Percentiles rank a stretch among this genome's conserved stretches.
Evolutionary conservation across 1,140 invertebrate species (phyloP).

Genomic region (Hycleus phaleratus): DNA sequence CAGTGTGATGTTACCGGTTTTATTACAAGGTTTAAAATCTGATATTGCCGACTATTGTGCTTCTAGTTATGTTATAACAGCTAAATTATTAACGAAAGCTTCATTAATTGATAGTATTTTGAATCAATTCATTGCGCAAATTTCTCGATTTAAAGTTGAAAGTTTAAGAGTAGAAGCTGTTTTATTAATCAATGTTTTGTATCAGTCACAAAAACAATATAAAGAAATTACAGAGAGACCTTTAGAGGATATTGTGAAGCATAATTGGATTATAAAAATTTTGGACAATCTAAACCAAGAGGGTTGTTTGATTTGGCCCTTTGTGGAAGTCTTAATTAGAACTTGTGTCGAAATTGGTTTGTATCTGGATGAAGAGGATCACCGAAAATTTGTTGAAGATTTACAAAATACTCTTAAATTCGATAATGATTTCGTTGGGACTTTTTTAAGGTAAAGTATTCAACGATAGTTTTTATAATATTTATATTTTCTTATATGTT

Average conservation of each 20-base stretch:
- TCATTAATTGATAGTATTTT: conserved; percentile 53
- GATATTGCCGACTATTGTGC: conserved; percentile 60
- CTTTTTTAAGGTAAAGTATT: conserved; percentile 37
- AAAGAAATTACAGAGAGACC: conserved; percentile 44
- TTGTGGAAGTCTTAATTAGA: conserved; percentile 47
- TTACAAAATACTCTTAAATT: conserved; percentile 49
- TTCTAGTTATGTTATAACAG: conserved; percentile 65
- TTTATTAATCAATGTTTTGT: conserved; percentile 53
- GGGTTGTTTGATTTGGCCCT: conserved; percentile 45
- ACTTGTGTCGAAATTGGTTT: conserved; percentile 40
- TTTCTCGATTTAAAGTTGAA: conserved; percentile 47
- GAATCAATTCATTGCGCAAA: conserved; percentile 52
- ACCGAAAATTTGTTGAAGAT: conserved; percentile 42
- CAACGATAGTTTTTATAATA: neutral
- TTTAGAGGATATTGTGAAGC: conserved; percentile 43
- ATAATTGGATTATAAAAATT: conserved; percentile 45
- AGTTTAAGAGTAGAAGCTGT: conserved; percentile 48
- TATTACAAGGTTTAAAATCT: conserved; percentile 62
- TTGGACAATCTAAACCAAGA: conserved; percentile 45
- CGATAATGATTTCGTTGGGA: conserved; percentile 39
- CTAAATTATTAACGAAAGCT: conserved; percentile 58
- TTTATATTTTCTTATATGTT: too few species aligned
- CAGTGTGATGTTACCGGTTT: conserved; percentile 57
- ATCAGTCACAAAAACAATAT: conserved; percentile 48
- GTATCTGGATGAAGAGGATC: conserved; percentile 37